phyloP scores from a whole-genome alignment of 1,140 invertebrate species.

The Drosophila nasuta region DNA sequence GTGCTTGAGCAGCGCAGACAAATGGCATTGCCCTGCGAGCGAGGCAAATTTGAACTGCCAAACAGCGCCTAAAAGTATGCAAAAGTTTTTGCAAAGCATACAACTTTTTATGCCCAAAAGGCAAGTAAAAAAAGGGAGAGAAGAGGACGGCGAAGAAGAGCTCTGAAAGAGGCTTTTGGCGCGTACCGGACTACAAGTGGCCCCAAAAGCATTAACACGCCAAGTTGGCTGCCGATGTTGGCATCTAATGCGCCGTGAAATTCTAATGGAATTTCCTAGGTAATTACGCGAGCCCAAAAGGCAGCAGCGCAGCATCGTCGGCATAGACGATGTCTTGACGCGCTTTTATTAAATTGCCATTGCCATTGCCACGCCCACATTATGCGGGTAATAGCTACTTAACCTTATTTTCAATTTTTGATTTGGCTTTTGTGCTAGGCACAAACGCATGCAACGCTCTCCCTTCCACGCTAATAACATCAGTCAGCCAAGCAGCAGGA shows the following conservation, averaged over 20 bases:
- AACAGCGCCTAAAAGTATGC: constrained; percentile 69
- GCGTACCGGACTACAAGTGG: constrained; percentile 8
- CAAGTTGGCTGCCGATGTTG: constrained; percentile 35
- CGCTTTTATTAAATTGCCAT: constrained; percentile 76
- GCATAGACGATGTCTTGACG: not conserved
- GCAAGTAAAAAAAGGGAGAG: too few relatives aligned
- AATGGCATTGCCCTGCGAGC: constrained; percentile 34
- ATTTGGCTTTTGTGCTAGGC: constrained; percentile 57
- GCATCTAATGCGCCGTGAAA: constrained; percentile 77
- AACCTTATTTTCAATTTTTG: constrained; percentile 83
- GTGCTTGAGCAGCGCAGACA: constrained; percentile 56
- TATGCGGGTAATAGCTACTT: constrained; percentile 78
- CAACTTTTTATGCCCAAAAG: constrained; percentile 64
- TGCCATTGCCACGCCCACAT: constrained; percentile 42
- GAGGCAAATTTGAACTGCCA: constrained; percentile 36
- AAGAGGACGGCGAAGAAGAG: not conserved
- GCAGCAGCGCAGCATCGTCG: not conserved
- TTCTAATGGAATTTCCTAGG: constrained; percentile 78
- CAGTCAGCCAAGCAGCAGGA: constrained; percentile 35
- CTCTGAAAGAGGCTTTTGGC: constrained; percentile 3
- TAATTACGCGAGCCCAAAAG: constrained; percentile 64
- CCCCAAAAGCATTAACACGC: constrained; percentile 48
- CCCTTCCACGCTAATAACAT: constrained; percentile 30
- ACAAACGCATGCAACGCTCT: not conserved
- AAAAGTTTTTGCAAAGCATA: constrained; percentile 62